phyloP scores from a whole-genome alignment of 2,113 vertebrate genomes.

The crab-eating macaque (Macaca fascicularis) region T2T-MFA8v1.1 NC_088387.1:112786501-112787000 shows the following conservation, averaged over 20 bases:
- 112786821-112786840: fast-evolving
- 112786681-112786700: not conserved
- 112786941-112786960: fast-evolving
- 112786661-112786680: not conserved
- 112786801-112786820: not conserved
- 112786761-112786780: not conserved
- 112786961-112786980: not conserved
- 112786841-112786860: not conserved
- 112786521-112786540: not conserved
- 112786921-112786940: not conserved
- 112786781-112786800: not conserved
- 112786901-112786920: not conserved
- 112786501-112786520: not conserved
- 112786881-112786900: not conserved
- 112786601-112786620: fast-evolving
- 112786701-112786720: not conserved
- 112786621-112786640: not conserved
- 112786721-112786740: not conserved
- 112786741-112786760: not conserved
- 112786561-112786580: not conserved
- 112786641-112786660: not conserved
- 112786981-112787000: not conserved
- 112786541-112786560: not conserved
- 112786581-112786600: not conserved
- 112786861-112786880: not conserved